phyloP scores from a whole-genome alignment of 2,797 vertebrate genomes.

The Acestrorhynchus altus region DNA sequence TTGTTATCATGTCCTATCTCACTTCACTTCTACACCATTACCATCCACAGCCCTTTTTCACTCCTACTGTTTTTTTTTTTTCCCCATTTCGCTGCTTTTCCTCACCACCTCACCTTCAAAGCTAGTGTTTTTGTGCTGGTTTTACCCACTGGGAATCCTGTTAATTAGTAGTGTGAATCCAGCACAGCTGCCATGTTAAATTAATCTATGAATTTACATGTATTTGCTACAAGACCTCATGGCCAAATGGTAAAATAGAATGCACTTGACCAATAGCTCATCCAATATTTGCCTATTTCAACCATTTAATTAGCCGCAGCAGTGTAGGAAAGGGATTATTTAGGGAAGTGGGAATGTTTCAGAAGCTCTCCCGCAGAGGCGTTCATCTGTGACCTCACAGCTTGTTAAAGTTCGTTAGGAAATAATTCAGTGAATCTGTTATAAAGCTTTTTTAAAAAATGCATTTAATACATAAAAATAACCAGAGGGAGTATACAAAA shows the following conservation, averaged over 20 bases:
- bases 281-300: not conserved
- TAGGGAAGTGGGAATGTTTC: not conserved
- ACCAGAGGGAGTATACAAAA: not conserved
- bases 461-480: not conserved
- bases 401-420: not conserved
- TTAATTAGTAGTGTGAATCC: constrained; percentile 44
- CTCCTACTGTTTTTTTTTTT: not conserved
- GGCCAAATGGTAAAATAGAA: not conserved
- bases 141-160: not conserved
- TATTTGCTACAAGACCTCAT: not conserved
- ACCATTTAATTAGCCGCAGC: constrained; percentile 14
- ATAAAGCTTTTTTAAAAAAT: too few species aligned
- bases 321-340: not conserved
- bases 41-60: not conserved
- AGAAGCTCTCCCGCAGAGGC: not conserved
- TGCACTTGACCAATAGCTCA: not conserved
- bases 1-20: constrained; percentile 33
- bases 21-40: constrained; percentile 9
- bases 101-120: not conserved
- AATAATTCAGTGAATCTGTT: not conserved
- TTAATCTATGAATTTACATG: constrained; percentile 16
- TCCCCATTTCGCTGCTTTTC: not conserved
- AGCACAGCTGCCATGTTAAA: constrained; percentile 30
- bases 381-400: too few species aligned
- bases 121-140: not conserved